phyloP scores from a whole-genome alignment of 2,888 invertebrate genomes.

The Cheilosia vulpina region DNA sequence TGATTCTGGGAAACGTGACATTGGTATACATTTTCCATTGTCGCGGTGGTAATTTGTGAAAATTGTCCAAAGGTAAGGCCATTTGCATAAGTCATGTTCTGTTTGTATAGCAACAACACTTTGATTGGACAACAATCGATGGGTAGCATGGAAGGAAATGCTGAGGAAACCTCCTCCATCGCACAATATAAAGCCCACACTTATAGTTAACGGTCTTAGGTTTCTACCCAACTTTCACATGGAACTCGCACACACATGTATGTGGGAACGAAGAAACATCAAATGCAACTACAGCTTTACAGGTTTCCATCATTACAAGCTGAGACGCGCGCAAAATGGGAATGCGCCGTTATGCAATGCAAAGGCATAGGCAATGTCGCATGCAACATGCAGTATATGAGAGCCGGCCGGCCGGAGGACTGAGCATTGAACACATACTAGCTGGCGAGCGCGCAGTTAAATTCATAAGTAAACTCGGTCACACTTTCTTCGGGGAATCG shows the following conservation, averaged over 20 bases:
- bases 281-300: slow-evolving; percentile 33
- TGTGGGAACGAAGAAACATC: slow-evolving; percentile 63
- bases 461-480: slow-evolving; percentile 73
- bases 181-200: slow-evolving; percentile 40
- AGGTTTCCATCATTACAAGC: slow-evolving; percentile 65
- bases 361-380: slow-evolving; percentile 26
- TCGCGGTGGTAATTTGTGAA: slow-evolving; percentile 70
- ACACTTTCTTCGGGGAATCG: slow-evolving; percentile 73
- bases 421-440: neutral
- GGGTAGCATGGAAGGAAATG: slow-evolving; percentile 63
- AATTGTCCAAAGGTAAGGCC: slow-evolving; percentile 67
- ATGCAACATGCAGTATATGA: slow-evolving; percentile 36
- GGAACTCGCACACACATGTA: slow-evolving; percentile 8
- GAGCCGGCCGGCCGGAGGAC: slow-evolving; percentile 25
- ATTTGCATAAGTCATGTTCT: slow-evolving; percentile 70
- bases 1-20: slow-evolving; percentile 66
- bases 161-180: slow-evolving; percentile 47
- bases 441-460: slow-evolving; percentile 30
- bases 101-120: slow-evolving; percentile 29
- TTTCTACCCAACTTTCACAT: slow-evolving; percentile 65
- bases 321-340: slow-evolving; percentile 67
- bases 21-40: slow-evolving; percentile 64
- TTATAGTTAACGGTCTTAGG: slow-evolving; percentile 68
- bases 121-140: slow-evolving; percentile 65
- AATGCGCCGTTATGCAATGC: slow-evolving; percentile 73